A percentile compares a stretch with the other conserved stretches of the same genome.
Evolutionary conservation across 2,797 vertebrate genomes (phyloP).

Genomic region (Chrosomus eos): DNA sequence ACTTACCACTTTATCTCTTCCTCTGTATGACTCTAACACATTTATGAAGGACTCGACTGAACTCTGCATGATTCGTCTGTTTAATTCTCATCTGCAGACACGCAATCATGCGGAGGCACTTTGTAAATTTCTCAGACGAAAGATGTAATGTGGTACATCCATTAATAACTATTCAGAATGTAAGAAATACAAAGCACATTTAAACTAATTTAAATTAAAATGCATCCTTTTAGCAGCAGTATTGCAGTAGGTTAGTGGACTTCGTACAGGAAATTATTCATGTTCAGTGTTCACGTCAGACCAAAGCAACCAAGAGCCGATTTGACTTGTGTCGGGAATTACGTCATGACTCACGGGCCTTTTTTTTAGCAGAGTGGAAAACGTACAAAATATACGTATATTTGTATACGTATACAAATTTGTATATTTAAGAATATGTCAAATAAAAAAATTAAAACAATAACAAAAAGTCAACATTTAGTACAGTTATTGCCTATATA

Average conservation of each 20-base stretch:
- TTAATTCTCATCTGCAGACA: background rate
- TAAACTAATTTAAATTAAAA: too few relatives aligned
- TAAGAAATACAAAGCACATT: background rate
- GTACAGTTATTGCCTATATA: background rate
- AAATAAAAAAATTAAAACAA: background rate
- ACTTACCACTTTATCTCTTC: slow-evolving; percentile 89
- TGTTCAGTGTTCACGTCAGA: slow-evolving; percentile 39
- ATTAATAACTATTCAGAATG: background rate
- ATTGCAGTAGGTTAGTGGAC: slow-evolving; percentile 61
- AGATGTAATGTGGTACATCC: background rate
- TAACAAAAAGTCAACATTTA: background rate
- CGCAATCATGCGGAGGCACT: background rate
- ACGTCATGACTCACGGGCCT: background rate
- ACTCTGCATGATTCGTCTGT: slow-evolving; percentile 36
- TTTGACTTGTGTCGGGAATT: background rate
- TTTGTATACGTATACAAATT: too few relatives aligned
- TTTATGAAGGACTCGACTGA: slow-evolving; percentile 74
- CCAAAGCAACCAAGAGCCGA: slow-evolving; percentile 60
- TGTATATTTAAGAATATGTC: background rate
- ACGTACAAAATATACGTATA: background rate
- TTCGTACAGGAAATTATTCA: slow-evolving; percentile 66
- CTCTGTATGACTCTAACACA: slow-evolving; percentile 87
- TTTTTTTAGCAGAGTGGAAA: background rate
- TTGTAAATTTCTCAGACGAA: background rate
- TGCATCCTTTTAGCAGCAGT: background rate